Conservation (phyloP, 2,888 invertebrate species). For the Copidosoma aretas region DNA sequence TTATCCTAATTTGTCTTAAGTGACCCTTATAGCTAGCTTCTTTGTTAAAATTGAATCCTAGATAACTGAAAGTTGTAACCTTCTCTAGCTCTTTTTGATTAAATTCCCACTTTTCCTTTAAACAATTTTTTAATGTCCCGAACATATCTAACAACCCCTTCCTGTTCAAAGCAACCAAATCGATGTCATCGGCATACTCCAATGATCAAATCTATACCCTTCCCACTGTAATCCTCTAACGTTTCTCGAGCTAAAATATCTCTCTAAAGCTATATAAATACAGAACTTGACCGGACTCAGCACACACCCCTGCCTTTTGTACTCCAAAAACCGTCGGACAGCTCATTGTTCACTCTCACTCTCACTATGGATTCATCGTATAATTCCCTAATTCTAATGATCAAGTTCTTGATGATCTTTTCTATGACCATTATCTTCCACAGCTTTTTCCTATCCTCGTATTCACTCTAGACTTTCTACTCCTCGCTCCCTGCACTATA, state of each 20-base stretch:
- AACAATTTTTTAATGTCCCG: too few relatives aligned
- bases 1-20: neutral
- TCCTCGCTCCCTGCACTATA: slow-evolving; percentile 17
- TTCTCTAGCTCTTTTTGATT: neutral
- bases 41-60: neutral
- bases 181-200: neutral
- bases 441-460: slow-evolving; percentile 28
- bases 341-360: slow-evolving; percentile 6
- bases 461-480: slow-evolving; percentile 18
- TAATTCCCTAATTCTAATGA: too few relatives aligned
- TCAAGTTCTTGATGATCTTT: slow-evolving; percentile 6
- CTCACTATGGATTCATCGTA: slow-evolving; percentile 29
- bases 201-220: neutral
- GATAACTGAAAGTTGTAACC: neutral
- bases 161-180: neutral
- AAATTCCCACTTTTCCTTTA: neutral
- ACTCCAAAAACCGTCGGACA: slow-evolving; percentile 20
- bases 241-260: too few relatives aligned
- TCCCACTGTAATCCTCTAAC: neutral
- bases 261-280: too few relatives aligned
- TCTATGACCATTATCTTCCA: slow-evolving; percentile 26
- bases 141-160: too few relatives aligned
- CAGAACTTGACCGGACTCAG: too few relatives aligned
- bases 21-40: neutral
- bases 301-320: slow-evolving; percentile 20